Evolutionary conservation across 1,140 invertebrate genomes (phyloP), one percentile per base, ranked within the genome.

Genomic region (Drosophila pallidifrons): DNA sequence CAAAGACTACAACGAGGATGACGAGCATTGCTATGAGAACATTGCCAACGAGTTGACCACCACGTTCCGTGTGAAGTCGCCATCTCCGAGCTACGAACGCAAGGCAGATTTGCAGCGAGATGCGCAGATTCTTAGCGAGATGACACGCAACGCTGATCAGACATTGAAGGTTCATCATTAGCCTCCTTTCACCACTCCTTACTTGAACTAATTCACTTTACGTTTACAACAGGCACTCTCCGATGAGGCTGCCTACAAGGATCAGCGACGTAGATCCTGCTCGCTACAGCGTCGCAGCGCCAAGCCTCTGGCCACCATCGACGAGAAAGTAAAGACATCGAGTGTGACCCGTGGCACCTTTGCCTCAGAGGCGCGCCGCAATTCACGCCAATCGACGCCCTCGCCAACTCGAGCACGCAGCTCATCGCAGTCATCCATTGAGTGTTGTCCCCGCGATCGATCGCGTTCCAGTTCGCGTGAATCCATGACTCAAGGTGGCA

Each of bases 101-200:
- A 91, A 92, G 67, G 41, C 47, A 13, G 92, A 92, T 60, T 68
- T 92, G 69, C 77, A 91, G 43, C 79, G 92, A 10, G 92, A 92
- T 69, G 91, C 79, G 0, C 90, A 81, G 49, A 91, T 92, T 28
- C 79, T 92, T 13, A 92, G 77, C 69, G 92, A 92, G 77, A 92
- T 92, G 91, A 92, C 86, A 5, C 77, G 90, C 35, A 89, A 85
- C 61, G 92, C 92, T 77, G 91, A 92, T 81, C 85, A 92, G 59
- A 91, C 92, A 76, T 63, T 92, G 91, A 92, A 91, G 80, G 92
- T 92, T 49, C 41, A n/a, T 11, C 30, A 15, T 15, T n/a, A 43
- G 2, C 61, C 8, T 25, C 20, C 20, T 25, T 25, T 25, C 20
- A 25, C 20, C 20, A 25, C 20, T 3, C 20, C 3, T 25, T 25